A percentile compares a stretch with the other conserved stretches of the same genome.
These are phyloP conservation scores for Tursiops truncatus DNA, from an alignment of 2,113 vertebrate species.

Conservation along the genomic window DNA sequence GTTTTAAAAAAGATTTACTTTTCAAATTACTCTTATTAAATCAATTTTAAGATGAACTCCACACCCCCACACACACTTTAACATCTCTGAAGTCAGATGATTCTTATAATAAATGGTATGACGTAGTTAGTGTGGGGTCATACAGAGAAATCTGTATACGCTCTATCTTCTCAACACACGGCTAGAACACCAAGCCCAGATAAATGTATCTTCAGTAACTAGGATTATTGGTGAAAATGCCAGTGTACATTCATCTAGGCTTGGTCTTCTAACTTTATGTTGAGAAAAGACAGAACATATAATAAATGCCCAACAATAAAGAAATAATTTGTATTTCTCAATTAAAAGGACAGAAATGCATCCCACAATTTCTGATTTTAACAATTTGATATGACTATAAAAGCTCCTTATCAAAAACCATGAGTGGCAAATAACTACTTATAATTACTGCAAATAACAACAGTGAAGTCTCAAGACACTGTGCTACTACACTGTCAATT, in stretches of 20 bases:
- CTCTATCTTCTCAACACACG: not conserved
- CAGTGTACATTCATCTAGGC: not conserved
- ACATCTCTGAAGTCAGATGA: not conserved
- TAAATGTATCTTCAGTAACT: not conserved
- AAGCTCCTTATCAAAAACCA: constrained; percentile 8
- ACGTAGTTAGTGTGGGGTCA: not conserved
- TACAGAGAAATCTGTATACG: not conserved
- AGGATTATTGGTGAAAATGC: not conserved
- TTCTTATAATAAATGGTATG: not conserved
- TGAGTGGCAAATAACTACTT: not conserved
- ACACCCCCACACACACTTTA: not conserved
- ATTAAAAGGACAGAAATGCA: not conserved
- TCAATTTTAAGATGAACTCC: constrained; percentile 7
- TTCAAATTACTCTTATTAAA: not conserved
- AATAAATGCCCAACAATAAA: constrained; percentile 32
- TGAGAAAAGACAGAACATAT: not conserved
- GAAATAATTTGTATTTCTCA: not conserved
- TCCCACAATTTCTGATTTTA: not conserved
- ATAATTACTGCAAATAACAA: not conserved
- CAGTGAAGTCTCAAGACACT: not conserved
- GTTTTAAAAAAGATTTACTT: constrained; percentile 21
- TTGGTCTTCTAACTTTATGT: not conserved
- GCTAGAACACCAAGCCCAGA: not conserved
- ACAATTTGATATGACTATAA: not conserved
- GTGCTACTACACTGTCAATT: not conserved